phyloP scores from a whole-genome alignment of 1,140 invertebrate species.

The Cherax quadricarinatus region DNA sequence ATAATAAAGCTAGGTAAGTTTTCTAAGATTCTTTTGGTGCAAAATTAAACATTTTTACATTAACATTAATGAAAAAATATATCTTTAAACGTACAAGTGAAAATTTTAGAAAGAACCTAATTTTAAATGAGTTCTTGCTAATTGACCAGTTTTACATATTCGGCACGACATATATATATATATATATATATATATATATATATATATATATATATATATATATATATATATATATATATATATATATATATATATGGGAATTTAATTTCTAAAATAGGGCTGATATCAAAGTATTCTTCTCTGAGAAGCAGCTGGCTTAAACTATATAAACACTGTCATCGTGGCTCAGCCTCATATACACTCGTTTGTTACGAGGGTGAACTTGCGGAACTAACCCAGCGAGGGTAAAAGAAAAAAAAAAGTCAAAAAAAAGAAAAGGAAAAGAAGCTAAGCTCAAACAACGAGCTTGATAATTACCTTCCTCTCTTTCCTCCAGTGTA shows the following conservation, averaged over 20 bases:
- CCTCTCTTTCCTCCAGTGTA: background rate
- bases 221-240: conserved; percentile 30
- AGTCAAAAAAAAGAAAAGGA: background rate
- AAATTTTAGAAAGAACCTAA: too few species aligned
- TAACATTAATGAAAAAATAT: too few species aligned
- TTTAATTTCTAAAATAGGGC: background rate
- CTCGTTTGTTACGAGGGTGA: background rate
- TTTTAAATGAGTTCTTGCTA: too few species aligned
- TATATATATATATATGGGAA: conserved; percentile 29
- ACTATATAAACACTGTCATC: background rate
- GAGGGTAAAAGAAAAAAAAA: background rate
- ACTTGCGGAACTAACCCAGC: background rate
- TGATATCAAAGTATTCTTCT: background rate
- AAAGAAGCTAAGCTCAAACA: background rate
- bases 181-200: too few species aligned
- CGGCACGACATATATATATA: too few species aligned
- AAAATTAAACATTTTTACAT: too few species aligned
- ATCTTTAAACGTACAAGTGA: too few species aligned
- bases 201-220: background rate
- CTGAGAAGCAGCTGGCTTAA: background rate
- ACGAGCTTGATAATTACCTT: background rate
- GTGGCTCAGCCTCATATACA: background rate
- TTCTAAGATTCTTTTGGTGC: too few species aligned
- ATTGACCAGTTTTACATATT: too few species aligned
- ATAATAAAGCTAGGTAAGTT: too few species aligned